Conservation (phyloP, 2,888 invertebrate species). For the Folsomia manolachei region DNA sequence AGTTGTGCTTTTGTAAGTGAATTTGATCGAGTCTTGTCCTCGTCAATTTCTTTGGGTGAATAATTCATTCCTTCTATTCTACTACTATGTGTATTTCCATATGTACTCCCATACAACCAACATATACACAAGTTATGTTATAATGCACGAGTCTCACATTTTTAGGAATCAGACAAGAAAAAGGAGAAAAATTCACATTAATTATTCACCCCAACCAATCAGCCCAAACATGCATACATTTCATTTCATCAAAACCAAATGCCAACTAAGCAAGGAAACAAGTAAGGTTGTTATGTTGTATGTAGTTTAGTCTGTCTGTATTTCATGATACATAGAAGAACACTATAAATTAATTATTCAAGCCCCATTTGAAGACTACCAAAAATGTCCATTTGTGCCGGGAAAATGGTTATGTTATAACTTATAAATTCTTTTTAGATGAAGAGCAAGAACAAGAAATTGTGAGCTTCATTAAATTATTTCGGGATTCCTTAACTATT, state of each 20-base stretch:
- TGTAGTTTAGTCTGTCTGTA: not conserved
- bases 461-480: not conserved
- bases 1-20: not conserved
- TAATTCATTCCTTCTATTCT: not conserved
- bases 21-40: not conserved
- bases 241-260: not conserved
- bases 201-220: not conserved
- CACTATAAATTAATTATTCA: not conserved
- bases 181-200: not conserved
- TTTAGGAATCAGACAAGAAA: not conserved
- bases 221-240: constrained; percentile 1
- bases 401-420: not conserved
- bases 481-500: too few relatives aligned
- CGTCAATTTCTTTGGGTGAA: not conserved
- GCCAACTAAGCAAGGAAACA: not conserved
- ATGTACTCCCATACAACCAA: too few relatives aligned
- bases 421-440: not conserved
- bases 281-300: not conserved
- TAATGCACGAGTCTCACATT: not conserved
- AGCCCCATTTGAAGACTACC: not conserved
- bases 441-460: not conserved
- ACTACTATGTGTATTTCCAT: too few relatives aligned
- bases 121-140: too few relatives aligned
- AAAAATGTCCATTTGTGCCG: not conserved
- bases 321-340: not conserved